A percentile compares a stretch with the other conserved stretches of the same genome.
phyloP scores from a whole-genome alignment of 2,113 vertebrate species.

The Anhinga anhinga region DNA sequence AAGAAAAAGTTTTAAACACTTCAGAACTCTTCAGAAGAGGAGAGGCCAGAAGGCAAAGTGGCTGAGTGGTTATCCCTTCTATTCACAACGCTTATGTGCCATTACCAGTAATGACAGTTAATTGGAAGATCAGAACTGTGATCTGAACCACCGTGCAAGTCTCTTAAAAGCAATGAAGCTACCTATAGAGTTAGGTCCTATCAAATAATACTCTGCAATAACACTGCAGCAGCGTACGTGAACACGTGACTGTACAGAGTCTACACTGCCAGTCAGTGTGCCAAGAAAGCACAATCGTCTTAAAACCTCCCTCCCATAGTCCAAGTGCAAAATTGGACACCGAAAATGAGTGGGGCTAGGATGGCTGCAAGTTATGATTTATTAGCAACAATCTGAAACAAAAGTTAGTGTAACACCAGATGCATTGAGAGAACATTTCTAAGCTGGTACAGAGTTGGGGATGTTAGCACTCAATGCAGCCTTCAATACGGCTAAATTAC shows the following conservation, averaged over 20 bases:
- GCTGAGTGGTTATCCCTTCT: background rate
- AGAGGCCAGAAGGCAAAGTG: background rate
- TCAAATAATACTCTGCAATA: background rate
- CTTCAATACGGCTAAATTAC: background rate
- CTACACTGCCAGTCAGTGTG: accelerated
- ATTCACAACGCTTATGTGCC: background rate
- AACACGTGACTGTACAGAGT: background rate
- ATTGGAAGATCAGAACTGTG: background rate
- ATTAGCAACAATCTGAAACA: background rate
- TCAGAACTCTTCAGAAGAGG: background rate
- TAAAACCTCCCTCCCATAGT: accelerated
- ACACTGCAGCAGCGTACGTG: background rate
- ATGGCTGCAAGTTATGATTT: background rate
- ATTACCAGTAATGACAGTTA: background rate
- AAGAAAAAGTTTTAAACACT: background rate
- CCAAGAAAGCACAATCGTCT: background rate
- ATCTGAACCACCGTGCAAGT: background rate
- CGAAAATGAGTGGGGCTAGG: background rate
- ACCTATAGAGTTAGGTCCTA: background rate
- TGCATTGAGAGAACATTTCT: background rate
- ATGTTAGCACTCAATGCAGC: background rate
- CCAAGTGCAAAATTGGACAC: background rate
- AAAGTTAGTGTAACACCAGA: background rate
- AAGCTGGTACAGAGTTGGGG: background rate
- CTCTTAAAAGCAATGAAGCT: background rate